phyloP scores from a whole-genome alignment of 2,113 vertebrate genomes.

The Pterophyllum scalare region DNA sequence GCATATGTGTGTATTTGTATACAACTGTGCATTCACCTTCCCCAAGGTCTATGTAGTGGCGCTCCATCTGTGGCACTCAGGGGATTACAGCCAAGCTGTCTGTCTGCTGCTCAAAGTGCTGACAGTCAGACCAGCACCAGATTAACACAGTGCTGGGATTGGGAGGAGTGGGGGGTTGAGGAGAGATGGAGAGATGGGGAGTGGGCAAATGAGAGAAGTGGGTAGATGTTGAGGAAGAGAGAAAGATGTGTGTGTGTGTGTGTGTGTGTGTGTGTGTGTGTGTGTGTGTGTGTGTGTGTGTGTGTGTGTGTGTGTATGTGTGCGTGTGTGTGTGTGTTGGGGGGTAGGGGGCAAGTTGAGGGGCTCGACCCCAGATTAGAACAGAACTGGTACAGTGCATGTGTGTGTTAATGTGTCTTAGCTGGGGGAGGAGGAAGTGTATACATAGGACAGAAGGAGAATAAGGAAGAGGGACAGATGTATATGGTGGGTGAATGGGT shows the following conservation, averaged over 20 bases:
- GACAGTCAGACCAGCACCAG: constrained; percentile 76
- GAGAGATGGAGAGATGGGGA: not conserved
- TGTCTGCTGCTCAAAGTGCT: constrained; percentile 80
- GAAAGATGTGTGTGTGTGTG: not conserved
- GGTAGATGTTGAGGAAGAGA: constrained; percentile 26
- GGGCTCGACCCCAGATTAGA: constrained; percentile 58
- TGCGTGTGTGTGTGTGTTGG: not conserved
- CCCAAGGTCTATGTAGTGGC: constrained; percentile 68
- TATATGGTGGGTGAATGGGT: not conserved
- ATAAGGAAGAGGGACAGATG: constrained; percentile 45
- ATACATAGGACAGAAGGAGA: constrained; percentile 36
- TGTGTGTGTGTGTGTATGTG: not conserved
- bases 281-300: not conserved
- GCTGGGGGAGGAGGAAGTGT: not conserved
- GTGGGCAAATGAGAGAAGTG: not conserved
- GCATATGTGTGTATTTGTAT: constrained; percentile 5
- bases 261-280: not conserved
- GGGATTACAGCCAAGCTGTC: constrained; percentile 82
- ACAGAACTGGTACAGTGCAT: constrained; percentile 58
- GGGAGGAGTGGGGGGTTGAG: not conserved
- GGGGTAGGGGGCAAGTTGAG: constrained; percentile 29
- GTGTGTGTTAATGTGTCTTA: constrained; percentile 14
- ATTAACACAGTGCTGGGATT: constrained; percentile 77
- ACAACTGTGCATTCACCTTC: constrained; percentile 63
- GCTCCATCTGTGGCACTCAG: constrained; percentile 80